Evolutionary conservation across 2,113 vertebrate species (phyloP), one percentile per base, ranked within the genome.

Genomic region (Cyprinodon brontotheroides): DNA sequence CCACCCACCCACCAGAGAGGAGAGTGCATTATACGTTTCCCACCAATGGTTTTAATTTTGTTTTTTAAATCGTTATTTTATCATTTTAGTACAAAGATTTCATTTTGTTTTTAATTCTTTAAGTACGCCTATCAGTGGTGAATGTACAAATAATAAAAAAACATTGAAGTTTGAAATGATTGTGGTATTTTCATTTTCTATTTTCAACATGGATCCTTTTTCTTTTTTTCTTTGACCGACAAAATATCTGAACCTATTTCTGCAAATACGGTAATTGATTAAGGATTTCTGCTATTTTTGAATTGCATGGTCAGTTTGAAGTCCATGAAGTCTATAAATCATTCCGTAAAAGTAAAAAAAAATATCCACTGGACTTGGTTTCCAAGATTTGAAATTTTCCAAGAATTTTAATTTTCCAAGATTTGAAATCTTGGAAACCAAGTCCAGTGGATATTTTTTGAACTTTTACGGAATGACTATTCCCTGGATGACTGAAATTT

Each of bases 111-210:
- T 87, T 80, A 50, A 86, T 89, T 86, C 86, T 93, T 92, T 89
- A 88, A 91, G 92, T 93, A 92, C 91, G 87, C 93, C 91, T 93
- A 93, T 94, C 91, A 94, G 91, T 94, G 93, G 93, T 95, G 93
- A 94, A 95, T 95, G 94, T 95, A 95, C 89, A 95, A 95, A 95
- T 91, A 94, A 94, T 93, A 94, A 94, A 93, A 93, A 89, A 94
- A 93, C 93, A 89, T 79, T 92, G 85, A 92, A 87, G 77, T 92
- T 93, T 94, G 84, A 90, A 81, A 82, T 86, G 61, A 81, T 69
- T 77, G 80, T 68, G 20, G 76, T 4, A 8, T 85, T 85, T 83
- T 2, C 1, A 7, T 39, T 78, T 69, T 82, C 36, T 11, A 0
- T 37, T 68, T 22, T 68, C 59, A 2, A 13, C 37, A 12, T 43